These are phyloP conservation scores for Drosophila subobscura DNA, from an alignment of 1,140 invertebrate genomes.

Conservation along the genomic window DNA sequence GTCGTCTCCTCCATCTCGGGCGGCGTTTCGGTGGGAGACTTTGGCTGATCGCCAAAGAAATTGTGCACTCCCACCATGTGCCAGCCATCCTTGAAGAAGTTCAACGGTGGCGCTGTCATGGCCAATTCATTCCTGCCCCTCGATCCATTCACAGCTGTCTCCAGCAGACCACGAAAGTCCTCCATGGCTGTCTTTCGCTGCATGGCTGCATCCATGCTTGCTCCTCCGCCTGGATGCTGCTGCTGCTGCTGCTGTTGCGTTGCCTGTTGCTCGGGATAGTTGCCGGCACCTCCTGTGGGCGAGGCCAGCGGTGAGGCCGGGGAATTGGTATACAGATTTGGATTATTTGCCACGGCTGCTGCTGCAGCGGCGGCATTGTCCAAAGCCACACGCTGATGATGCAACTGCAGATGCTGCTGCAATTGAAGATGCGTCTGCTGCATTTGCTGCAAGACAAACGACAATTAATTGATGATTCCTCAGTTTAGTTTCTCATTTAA, in stretches of 20 bases:
- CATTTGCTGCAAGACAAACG: slow-evolving; percentile 30
- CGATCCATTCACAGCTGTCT: slow-evolving; percentile 63
- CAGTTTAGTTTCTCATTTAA: too few relatives aligned
- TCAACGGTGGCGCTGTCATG: slow-evolving; percentile 53
- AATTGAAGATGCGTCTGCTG: slow-evolving; percentile 62
- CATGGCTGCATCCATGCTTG: slow-evolving; percentile 44
- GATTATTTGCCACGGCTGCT: slow-evolving; percentile 23
- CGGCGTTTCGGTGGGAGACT: slow-evolving; percentile 82
- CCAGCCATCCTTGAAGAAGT: slow-evolving; percentile 76
- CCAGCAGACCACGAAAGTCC: slow-evolving; percentile 64
- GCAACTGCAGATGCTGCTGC: slow-evolving; percentile 62
- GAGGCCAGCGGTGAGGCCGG: slow-evolving; percentile 80
- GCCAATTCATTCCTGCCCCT: slow-evolving; percentile 51
- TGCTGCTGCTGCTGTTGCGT: slow-evolving; percentile 68
- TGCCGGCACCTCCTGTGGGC: slow-evolving; percentile 78
- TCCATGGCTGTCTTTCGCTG: slow-evolving; percentile 64
- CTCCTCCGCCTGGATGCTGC: background rate
- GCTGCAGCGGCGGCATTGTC: slow-evolving; percentile 44
- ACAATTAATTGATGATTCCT: background rate
- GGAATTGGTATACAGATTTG: slow-evolving; percentile 59
- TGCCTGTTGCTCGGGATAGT: slow-evolving; percentile 74
- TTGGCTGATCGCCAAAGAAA: slow-evolving; percentile 81
- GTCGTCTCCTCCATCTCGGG: slow-evolving; percentile 75
- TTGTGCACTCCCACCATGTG: slow-evolving; percentile 68
- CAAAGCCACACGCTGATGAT: slow-evolving; percentile 54